Conservation (phyloP, 2,113 vertebrate species). For the human region DNA sequence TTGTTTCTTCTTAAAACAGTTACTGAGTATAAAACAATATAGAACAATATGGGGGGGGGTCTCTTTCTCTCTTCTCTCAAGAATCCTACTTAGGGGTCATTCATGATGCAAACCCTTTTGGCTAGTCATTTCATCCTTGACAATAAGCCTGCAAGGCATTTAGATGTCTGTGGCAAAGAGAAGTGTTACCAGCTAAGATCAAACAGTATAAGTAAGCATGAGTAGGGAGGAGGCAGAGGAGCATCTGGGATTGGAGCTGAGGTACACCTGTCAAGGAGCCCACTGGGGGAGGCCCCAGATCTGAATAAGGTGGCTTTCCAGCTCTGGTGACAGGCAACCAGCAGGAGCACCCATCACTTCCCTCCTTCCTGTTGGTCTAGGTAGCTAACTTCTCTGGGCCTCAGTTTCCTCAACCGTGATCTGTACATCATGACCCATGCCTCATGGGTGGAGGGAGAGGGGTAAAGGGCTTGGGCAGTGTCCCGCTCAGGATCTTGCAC, state of each 20-base stretch:
- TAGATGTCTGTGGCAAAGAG: too few relatives aligned
- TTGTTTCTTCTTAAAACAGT: too few relatives aligned
- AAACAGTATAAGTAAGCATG: not conserved
- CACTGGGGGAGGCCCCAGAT: not conserved
- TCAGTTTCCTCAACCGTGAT: not conserved
- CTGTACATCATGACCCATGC: not conserved
- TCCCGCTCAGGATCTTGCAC: too few relatives aligned
- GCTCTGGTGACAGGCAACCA: not conserved
- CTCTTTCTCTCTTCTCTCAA: too few relatives aligned
- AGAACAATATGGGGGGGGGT: too few relatives aligned
- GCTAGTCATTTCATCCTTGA: not conserved
- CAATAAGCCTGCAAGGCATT: not conserved
- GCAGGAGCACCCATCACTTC: rapidly evolving
- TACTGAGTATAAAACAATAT: too few relatives aligned
- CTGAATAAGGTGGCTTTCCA: not conserved
- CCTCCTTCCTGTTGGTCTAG: not conserved
- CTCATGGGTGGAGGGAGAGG: not conserved
- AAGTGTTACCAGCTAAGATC: not conserved
- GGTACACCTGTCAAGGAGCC: not conserved
- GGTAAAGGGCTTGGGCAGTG: rapidly evolving
- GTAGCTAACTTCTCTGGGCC: not conserved
- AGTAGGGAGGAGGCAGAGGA: not conserved
- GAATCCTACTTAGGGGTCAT: not conserved
- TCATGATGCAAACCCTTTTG: not conserved
- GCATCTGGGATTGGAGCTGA: not conserved